Base-by-base conservation (phyloP, 2,888 invertebrate species). In the Scaptomyza tumidula region DNA sequence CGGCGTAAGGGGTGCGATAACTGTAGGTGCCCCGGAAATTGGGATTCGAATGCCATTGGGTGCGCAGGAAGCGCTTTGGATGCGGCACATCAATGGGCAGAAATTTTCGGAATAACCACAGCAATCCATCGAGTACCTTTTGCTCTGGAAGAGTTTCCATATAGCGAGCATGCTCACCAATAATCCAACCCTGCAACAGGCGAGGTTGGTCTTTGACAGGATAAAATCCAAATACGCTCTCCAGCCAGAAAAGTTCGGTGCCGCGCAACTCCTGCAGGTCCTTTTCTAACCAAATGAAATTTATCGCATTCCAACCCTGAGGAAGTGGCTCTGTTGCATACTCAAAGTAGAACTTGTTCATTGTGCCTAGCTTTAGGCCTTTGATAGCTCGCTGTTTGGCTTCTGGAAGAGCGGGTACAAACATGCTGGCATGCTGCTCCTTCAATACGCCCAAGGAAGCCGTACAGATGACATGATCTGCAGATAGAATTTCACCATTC, bases 111-210 rank as follows among this genome's bases (percentile, higher is more conserved):
- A 91, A 73, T 3, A 91, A 66, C 84, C 79, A 87, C 59, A 84
- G 53, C 11, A 90, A 41, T 0, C 81, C 87, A 4, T 84, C 69
- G 0, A 87, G 56, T 1, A 91, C 83, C 46, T 93, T 91, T 3
- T 93, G 91, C 50, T 95, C 94, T 0, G 93, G 79, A 10, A 95
- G 85, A 10, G 88, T 89, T 90, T 96, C 96, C 90, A 95, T 93
- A 58, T 93, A 88, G 65, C 92, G 92, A 0, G 95, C 94, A 73
- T 93, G 93, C 39, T 93, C 90, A 0, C 96, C 95, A 24, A 93
- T 93, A 9, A 95, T 91, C 96, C 96, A 96, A 0, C 94, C 95
- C 74, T 94, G 93, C 35, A 96, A 89, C 13, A 95, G 90, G 39
- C 92, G 93, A 0, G 95, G 94, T 80, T 95, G 94, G 75, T 93